Conservation (phyloP, 2,888 invertebrate genomes). For the Cataglyphis cursor region DNA sequence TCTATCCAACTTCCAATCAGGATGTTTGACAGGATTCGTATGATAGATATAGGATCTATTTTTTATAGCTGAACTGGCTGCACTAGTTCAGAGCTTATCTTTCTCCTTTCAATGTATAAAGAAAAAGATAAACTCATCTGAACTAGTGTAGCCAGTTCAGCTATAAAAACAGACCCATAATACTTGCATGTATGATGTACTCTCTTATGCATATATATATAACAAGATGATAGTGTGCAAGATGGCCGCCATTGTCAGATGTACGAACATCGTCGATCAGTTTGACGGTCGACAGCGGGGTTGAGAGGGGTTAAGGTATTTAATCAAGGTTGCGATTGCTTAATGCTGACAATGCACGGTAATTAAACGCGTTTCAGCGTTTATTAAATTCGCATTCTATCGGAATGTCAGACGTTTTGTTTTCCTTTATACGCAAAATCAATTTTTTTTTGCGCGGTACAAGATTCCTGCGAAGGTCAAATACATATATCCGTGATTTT, state of each 20-base stretch:
- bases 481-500: neutral
- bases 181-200: no score
- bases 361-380: constrained; percentile 6
- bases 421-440: neutral
- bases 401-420: neutral
- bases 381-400: neutral
- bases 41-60: no score
- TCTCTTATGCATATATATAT: neutral
- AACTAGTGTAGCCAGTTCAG: no score
- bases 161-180: no score
- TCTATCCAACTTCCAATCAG: no score
- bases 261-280: constrained; percentile 17
- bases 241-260: neutral
- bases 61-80: no score
- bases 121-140: no score
- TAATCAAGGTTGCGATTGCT: constrained; percentile 29
- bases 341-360: constrained; percentile 21
- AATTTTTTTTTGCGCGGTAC: neutral
- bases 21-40: no score
- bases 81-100: no score
- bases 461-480: neutral
- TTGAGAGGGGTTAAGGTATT: constrained; percentile 36
- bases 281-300: constrained; percentile 10
- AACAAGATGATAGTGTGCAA: neutral
- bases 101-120: no score